phyloP scores from a whole-genome alignment of 2,797 vertebrate species.

The Urosaurus nigricauda region DNA sequence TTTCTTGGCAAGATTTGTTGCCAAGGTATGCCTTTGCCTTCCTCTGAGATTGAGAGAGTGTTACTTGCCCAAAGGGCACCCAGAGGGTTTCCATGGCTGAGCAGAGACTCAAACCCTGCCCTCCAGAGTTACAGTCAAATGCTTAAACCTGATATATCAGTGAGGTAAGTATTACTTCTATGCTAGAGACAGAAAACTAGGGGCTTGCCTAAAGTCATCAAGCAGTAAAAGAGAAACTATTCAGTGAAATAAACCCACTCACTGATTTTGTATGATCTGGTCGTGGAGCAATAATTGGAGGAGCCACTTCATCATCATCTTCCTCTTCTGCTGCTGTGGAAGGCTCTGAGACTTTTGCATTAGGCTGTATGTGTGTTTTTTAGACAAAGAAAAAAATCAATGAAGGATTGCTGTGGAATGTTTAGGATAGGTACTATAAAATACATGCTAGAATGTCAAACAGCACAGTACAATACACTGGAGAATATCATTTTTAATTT shows the following conservation, averaged over 20 bases:
- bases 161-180: not conserved
- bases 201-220: not conserved
- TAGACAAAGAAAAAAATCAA: not conserved
- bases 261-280: conserved; percentile 98
- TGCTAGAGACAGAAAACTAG: not conserved
- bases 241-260: conserved; percentile 64
- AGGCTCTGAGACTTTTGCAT: conserved; percentile 89
- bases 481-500: not conserved
- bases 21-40: too few species aligned
- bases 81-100: too few species aligned
- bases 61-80: too few species aligned
- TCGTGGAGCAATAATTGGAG: conserved; percentile 92
- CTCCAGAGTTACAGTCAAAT: too few species aligned
- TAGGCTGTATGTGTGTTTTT: conserved; percentile 78
- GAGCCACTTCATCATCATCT: conserved; percentile 91
- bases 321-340: conserved; percentile 87
- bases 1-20: too few species aligned
- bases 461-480: not conserved
- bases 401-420: not conserved
- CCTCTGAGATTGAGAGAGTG: too few species aligned
- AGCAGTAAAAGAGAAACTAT: not conserved
- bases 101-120: too few species aligned
- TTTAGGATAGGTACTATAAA: not conserved
- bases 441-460: not conserved
- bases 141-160: not conserved